Evolutionary conservation across 1,140 invertebrate genomes (phyloP), one percentile per base, ranked within the genome.

Genomic region (Drosophila orosa): DNA sequence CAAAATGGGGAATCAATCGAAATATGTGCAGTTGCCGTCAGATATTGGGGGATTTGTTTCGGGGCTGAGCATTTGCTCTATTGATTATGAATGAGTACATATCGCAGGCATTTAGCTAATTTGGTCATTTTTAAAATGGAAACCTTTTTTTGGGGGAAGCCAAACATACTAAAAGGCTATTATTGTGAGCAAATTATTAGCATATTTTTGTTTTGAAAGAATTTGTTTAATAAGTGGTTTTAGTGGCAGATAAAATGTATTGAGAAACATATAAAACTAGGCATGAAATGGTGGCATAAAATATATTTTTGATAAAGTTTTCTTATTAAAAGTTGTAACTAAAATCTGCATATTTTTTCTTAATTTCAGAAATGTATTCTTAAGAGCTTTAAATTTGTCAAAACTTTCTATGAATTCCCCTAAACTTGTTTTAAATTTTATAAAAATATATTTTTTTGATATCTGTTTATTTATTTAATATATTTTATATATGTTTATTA

Each of bases 1-100:
- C 6, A 24, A 31, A 60, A 55, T 33, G 27, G 22, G 17, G 45
- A 68, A 68, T 68, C 65, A 66, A 68, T 68, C 45, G 61, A 66
- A 68, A 68, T 52, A 29, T 60, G 33, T 61, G 35, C 54, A 61
- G 24, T 31, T 63, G 47, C 29, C 9, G 35, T 56, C 19, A 24
- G 55, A 63, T 60, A 60, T 40, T 60, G 22, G n/a, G 35, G 35
- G 35, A 40, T 24, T 60, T 24, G 42, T 40, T 17, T 10, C 55
- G 9, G 9, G 35, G 27, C 60, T 60, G 60, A 63, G 60, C 35
- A 60, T 19, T 63, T 42, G 35, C 54, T 62, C 25, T 40, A 31
- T 60, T 63, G 35, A 59, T 40, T 63, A 60, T 58, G 10, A 37
- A 25, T 31, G 12, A 25, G 17, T 62, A 29, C 7, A 24, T 40